Evolutionary conservation across 2,113 vertebrate species (phyloP).

Genomic region (Gymnobelideus leadbeateri): DNA sequence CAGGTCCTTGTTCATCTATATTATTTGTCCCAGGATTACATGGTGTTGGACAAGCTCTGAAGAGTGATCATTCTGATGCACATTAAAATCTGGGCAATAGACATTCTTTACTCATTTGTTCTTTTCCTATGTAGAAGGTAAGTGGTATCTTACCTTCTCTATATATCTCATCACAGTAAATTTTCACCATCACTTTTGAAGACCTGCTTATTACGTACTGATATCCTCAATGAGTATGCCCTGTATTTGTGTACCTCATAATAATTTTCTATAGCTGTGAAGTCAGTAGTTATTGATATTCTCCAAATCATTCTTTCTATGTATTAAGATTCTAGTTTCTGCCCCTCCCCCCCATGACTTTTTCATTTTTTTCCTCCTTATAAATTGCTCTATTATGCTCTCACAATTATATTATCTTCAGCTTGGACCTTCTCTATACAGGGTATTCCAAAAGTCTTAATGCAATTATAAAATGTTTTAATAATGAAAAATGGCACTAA

Average conservation of each 20-base stretch:
- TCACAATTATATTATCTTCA: neutral
- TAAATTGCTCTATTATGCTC: neutral
- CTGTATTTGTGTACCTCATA: neutral
- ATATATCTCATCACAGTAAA: neutral
- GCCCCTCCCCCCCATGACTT: neutral
- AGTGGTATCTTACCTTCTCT: neutral
- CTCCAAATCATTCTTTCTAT: neutral
- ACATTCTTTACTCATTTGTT: neutral
- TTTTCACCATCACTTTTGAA: neutral
- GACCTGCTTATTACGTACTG: neutral
- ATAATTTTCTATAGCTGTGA: neutral
- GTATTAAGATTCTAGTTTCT: neutral
- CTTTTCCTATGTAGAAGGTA: neutral
- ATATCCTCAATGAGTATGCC: neutral
- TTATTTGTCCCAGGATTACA: neutral
- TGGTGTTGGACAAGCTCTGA: neutral
- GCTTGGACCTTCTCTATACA: neutral
- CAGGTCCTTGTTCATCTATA: neutral
- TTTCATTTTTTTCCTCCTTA: neutral
- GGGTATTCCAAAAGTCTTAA: neutral
- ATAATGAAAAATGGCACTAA: neutral
- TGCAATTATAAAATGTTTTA: neutral
- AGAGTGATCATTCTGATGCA: neutral
- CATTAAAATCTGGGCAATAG: neutral
- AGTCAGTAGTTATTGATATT: neutral